Evolutionary conservation across 2,113 vertebrate species (phyloP).

Genomic region (Notothenia rossii): DNA sequence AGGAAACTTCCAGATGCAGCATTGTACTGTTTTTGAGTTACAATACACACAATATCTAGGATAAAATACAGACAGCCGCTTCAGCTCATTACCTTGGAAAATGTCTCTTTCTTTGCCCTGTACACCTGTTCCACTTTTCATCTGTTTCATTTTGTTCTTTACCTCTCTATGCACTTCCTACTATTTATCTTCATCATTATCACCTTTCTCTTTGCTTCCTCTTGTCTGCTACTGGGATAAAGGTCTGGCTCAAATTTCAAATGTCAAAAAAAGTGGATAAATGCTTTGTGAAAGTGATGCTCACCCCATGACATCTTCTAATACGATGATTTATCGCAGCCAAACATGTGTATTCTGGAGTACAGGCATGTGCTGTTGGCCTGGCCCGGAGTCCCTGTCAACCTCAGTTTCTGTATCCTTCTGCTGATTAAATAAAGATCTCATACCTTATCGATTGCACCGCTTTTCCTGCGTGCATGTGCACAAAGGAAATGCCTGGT

Average conservation of each 20-base stretch:
- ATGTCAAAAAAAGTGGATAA: slow-evolving; percentile 56
- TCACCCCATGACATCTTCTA: slow-evolving; percentile 68
- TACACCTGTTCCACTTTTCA: slow-evolving; percentile 8
- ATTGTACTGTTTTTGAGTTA: background rate
- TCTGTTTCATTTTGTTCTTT: background rate
- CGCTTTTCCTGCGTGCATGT: slow-evolving; percentile 38
- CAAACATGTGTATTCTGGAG: slow-evolving; percentile 36
- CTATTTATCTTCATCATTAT: background rate
- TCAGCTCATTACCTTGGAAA: too few relatives aligned
- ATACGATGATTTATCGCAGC: slow-evolving; percentile 72
- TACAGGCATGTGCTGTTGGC: slow-evolving; percentile 32
- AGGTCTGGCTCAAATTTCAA: slow-evolving; percentile 56
- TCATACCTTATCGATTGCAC: slow-evolving; percentile 54
- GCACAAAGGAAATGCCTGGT: slow-evolving; percentile 50
- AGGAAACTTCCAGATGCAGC: slow-evolving; percentile 36
- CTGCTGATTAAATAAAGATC: slow-evolving; percentile 41
- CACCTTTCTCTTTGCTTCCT: slow-evolving; percentile 25
- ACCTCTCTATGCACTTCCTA: slow-evolving; percentile 7
- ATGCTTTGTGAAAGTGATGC: slow-evolving; percentile 62
- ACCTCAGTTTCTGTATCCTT: slow-evolving; percentile 41
- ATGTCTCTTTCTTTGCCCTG: background rate
- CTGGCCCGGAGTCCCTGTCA: slow-evolving; percentile 30
- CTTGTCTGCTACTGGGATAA: slow-evolving; percentile 28
- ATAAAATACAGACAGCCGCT: background rate
- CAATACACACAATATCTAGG: background rate